Evolutionary conservation across 2,888 invertebrate genomes (phyloP), one percentile per base, ranked within the genome.

Genomic region (Pheosia tremula): DNA sequence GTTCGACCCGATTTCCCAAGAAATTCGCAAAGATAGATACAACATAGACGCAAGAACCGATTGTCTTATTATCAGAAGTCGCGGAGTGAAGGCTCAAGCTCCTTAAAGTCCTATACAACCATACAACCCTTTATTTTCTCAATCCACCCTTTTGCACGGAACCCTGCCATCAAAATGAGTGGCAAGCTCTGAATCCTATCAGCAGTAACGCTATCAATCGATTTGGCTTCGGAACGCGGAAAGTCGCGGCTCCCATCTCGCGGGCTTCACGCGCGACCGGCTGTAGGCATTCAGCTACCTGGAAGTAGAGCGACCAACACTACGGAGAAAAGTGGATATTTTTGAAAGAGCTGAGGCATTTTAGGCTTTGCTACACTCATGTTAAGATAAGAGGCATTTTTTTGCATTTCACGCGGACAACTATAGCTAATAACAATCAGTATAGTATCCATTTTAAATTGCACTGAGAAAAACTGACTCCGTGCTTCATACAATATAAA

Each of bases 121-220:
- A 24, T 24, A 24, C 24, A 24, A 8, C 24, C 50, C 24, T 24
- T 47, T 3, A 24, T 50, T 50, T 50, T 8, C 7, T 3, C 4
- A 49, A n/a, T 4, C 50, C 3, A 13, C 50, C 50, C 50, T 24
- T 50, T 24, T 24, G 24, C 49, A 7, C 24, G 24, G 47, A 9
- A 47, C 47, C 45, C 24, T 50, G 8, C 7, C 5, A 50, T 13
- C 50, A 50, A 24, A 53, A 59, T 56, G 56, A 59, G 56, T 56
- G 62, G 41, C n/a, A 53, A 59, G 45, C 56, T 49, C 45, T 50
- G 53, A 49, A 54, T 56, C 58, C 50, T 53, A 56, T 52, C 61
- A 60, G 58, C 39, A 13, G 8, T 37, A 47, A 63, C 57, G 61
- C 24, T 56, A 64, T 56, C 64, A 47, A 41, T 54, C 41, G 45